A percentile compares a stretch with the other conserved stretches of the same genome.
Conservation (phyloP, 2,797 vertebrate species). For the Hozukius guyotensis region DNA sequence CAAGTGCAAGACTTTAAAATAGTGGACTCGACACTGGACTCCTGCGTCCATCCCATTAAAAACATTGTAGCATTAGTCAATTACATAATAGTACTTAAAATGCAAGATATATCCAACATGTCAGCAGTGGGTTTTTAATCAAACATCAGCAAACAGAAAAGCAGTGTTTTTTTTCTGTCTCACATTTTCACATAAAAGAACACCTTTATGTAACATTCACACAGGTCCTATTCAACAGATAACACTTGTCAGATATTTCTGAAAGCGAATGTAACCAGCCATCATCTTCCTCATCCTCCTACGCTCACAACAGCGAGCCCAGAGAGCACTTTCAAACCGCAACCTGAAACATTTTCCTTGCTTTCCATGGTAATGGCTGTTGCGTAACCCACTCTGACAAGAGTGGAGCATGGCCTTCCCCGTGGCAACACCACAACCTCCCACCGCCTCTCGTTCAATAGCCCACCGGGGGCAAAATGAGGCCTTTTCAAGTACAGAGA, state of each 20-base stretch:
- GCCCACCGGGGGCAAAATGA: slow-evolving; percentile 46
- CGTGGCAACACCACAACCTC: slow-evolving; percentile 71
- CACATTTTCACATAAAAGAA: slow-evolving; percentile 18
- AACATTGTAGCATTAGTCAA: background rate
- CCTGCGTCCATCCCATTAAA: background rate
- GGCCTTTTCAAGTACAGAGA: slow-evolving; percentile 53
- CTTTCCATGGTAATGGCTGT: slow-evolving; percentile 75
- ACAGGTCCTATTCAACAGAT: slow-evolving; percentile 25
- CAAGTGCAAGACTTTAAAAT: no score
- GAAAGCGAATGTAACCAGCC: slow-evolving; percentile 47
- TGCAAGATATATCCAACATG: background rate
- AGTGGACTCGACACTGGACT: no score
- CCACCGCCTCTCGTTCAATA: slow-evolving; percentile 74
- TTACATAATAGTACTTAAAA: background rate
- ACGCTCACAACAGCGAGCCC: slow-evolving; percentile 50
- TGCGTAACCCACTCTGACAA: slow-evolving; percentile 78
- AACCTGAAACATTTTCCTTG: slow-evolving; percentile 57
- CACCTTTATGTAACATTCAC: slow-evolving; percentile 51
- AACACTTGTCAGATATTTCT: slow-evolving; percentile 50
- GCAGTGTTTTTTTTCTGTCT: no score
- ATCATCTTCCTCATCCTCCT: slow-evolving; percentile 64
- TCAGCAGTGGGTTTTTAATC: background rate
- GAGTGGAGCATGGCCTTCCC: slow-evolving; percentile 70
- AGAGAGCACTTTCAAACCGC: slow-evolving; percentile 64
- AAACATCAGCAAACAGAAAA: background rate